These are phyloP conservation scores for Rhysida immarginata DNA, from an alignment of 1,140 invertebrate genomes.

Conservation along the genomic window DNA sequence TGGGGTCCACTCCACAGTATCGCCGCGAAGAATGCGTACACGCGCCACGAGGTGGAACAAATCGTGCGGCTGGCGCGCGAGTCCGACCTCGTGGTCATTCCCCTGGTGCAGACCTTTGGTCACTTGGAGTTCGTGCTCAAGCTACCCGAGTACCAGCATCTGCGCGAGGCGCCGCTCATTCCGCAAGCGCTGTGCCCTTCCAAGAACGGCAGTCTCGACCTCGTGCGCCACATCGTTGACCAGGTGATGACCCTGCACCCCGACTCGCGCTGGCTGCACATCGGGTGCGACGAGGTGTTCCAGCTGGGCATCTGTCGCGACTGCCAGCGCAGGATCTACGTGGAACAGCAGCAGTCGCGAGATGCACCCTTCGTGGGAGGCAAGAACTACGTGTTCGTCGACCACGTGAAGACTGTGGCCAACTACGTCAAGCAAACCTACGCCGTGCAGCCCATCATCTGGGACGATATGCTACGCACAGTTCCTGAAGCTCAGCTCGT, in stretches of 20 bases:
- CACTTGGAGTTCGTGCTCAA: constrained; percentile 32
- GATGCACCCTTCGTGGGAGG: not conserved
- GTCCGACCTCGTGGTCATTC: constrained; percentile 25
- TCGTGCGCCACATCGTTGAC: constrained; percentile 33
- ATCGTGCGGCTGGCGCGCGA: constrained; percentile 25
- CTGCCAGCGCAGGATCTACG: constrained; percentile 30
- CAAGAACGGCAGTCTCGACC: constrained; percentile 23
- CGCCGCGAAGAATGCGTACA: constrained; percentile 35
- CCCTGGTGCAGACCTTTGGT: constrained; percentile 24
- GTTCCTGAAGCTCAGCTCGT: constrained; percentile 20
- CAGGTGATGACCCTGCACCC: constrained; percentile 29
- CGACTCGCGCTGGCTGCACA: constrained; percentile 28
- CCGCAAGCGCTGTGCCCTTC: constrained; percentile 29
- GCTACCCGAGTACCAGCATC: constrained; percentile 27
- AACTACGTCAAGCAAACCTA: constrained; percentile 22
- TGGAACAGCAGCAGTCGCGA: no score
- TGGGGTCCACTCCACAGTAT: constrained; percentile 31
- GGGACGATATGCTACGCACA: constrained; percentile 39
- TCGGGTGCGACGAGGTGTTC: constrained; percentile 34
- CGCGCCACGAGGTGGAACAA: constrained; percentile 24
- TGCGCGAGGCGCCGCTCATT: constrained; percentile 30
- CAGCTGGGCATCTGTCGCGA: constrained; percentile 32
- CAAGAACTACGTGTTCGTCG: constrained; percentile 40
- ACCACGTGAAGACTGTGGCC: constrained; percentile 40
- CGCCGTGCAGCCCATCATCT: constrained; percentile 31